A percentile compares a stretch with the other conserved stretches of the same genome.
Conservation (phyloP, 2,113 vertebrate genomes). For the Syngnathoides biaculeatus region DNA sequence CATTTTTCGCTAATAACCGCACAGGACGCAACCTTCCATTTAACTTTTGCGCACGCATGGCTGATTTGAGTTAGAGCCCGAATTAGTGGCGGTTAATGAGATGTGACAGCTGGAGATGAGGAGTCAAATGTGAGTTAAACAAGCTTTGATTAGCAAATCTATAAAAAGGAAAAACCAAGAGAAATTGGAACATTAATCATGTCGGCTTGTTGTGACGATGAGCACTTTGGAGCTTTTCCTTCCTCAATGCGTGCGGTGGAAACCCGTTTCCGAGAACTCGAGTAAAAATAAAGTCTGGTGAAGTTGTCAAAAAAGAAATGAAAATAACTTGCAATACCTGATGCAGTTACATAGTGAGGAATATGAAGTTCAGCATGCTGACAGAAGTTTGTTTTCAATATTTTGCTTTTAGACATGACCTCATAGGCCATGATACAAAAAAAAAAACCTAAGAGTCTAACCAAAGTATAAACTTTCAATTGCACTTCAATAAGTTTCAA, state of each 20-base stretch:
- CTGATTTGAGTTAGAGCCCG: constrained; percentile 23
- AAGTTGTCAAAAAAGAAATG: constrained; percentile 51
- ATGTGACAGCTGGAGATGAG: constrained; percentile 25
- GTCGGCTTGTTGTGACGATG: not conserved
- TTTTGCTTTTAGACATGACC: not conserved
- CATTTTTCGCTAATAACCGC: constrained; percentile 8
- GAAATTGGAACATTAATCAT: constrained; percentile 10
- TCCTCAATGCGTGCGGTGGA: constrained; percentile 26
- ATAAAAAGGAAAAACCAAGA: constrained; percentile 19
- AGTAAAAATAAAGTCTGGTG: constrained; percentile 33
- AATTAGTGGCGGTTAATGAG: constrained; percentile 50
- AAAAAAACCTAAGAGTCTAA: no score
- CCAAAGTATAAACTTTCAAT: not conserved
- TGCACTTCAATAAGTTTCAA: no score
- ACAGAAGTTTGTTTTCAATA: constrained; percentile 6
- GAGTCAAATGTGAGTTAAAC: constrained; percentile 32
- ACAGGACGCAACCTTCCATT: constrained; percentile 16
- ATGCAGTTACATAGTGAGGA: constrained; percentile 30
- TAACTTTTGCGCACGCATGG: constrained; percentile 11
- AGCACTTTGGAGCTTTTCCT: not conserved
- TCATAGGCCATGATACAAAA: not conserved
- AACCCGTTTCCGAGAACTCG: constrained; percentile 15
- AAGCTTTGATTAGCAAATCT: constrained; percentile 1
- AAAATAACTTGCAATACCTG: constrained; percentile 45
- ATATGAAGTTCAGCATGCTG: constrained; percentile 31